These are phyloP conservation scores for Conchocele bisecta DNA, from an alignment of 2,888 invertebrate genomes.

Conservation along the genomic window DNA sequence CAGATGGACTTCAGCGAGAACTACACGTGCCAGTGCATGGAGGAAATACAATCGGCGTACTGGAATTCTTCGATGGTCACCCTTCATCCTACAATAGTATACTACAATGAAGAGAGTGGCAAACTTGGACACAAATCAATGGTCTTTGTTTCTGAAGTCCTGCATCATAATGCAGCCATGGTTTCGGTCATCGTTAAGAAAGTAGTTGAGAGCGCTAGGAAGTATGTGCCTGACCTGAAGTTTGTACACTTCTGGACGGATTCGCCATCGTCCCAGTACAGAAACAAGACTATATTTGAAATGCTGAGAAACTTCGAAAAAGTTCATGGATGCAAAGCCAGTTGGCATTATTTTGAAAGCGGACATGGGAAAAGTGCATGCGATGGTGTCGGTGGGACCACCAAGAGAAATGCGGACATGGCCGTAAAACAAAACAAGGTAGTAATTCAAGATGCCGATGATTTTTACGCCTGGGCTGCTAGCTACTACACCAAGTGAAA, in stretches of 20 bases:
- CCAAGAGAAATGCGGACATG: slow-evolving; percentile 10
- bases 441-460: slow-evolving; percentile 17
- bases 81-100: slow-evolving; percentile 44
- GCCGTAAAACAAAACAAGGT: slow-evolving; percentile 9
- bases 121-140: slow-evolving; percentile 28
- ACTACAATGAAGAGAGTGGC: slow-evolving; percentile 15
- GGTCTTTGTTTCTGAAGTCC: slow-evolving; percentile 46
- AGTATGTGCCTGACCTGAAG: neutral
- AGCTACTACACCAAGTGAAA: slow-evolving; percentile 2
- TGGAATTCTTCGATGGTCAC: slow-evolving; percentile 39
- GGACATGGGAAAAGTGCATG: slow-evolving; percentile 32
- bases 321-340: neutral
- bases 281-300: slow-evolving; percentile 23
- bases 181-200: slow-evolving; percentile 24
- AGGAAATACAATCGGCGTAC: slow-evolving; percentile 30
- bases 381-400: slow-evolving; percentile 9
- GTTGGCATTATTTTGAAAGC: slow-evolving; percentile 33
- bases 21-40: slow-evolving; percentile 9
- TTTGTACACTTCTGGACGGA: slow-evolving; percentile 42
- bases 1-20: slow-evolving; percentile 34
- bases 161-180: slow-evolving; percentile 39
- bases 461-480: slow-evolving; percentile 10
- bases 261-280: slow-evolving; percentile 32
- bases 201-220: neutral
- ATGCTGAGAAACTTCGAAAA: neutral